Conservation (phyloP, 1,140 invertebrate genomes). For the Cyphomyrmex costatus region DNA sequence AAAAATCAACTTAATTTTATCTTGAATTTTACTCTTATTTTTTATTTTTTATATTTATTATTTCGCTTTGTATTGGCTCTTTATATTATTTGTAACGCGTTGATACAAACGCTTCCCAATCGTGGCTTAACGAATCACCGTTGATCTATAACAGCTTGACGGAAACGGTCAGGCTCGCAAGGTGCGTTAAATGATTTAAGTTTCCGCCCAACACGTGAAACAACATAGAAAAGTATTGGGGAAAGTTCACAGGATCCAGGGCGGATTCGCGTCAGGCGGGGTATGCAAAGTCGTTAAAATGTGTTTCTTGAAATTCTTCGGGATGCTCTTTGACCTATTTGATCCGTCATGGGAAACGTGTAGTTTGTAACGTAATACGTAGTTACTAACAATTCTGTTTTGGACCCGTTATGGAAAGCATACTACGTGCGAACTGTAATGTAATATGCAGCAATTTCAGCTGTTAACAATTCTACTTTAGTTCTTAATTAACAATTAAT, state of each 20-base stretch:
- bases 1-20: neutral
- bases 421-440: slow-evolving; percentile 24
- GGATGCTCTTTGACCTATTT: slow-evolving; percentile 52
- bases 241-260: slow-evolving; percentile 21
- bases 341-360: slow-evolving; percentile 35
- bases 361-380: slow-evolving; percentile 33
- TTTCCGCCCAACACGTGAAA: slow-evolving; percentile 65
- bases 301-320: slow-evolving; percentile 38
- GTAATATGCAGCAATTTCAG: slow-evolving; percentile 18
- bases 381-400: slow-evolving; percentile 39
- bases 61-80: neutral
- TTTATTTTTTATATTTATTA: slow-evolving; percentile 1
- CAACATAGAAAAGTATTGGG: slow-evolving; percentile 40
- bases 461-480: neutral
- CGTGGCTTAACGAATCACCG: neutral
- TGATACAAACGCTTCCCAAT: neutral
- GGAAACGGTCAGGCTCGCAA: slow-evolving; percentile 17
- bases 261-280: neutral
- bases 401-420: slow-evolving; percentile 6
- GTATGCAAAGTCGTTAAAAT: slow-evolving; percentile 42
- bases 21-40: neutral
- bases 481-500: slow-evolving; percentile 18
- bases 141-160: slow-evolving; percentile 21
- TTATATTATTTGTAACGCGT: neutral
- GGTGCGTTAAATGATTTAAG: slow-evolving; percentile 58